Base-by-base conservation (phyloP, 2,888 invertebrate species). In the Diabrotica balteata region DNA sequence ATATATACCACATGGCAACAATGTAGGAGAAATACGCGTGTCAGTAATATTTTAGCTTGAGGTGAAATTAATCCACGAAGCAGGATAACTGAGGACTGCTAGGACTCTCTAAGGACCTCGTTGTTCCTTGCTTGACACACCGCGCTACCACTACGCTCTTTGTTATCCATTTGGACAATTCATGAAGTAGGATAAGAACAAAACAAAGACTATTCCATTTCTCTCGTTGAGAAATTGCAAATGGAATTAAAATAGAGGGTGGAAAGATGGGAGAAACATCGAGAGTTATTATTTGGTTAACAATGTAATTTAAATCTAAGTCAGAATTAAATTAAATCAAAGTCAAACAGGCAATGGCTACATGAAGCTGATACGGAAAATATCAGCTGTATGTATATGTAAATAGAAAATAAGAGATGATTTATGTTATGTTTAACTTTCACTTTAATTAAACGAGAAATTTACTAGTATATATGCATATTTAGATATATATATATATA, bases 61-160 rank as follows among this genome's bases (percentile, higher is more conserved):
- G 69, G 69, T 66, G 52, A 63, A 69, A 66, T 69, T 69, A 69
- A 69, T 69, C 66, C 69, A 66, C 46, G 57, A 69, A 69, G 59
- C 69, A 59, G 62, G 63, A 69, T 69, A 69, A 69, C 69, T 59
- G 63, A 66, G 66, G 59, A 66, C 66, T 69, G 62, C 66, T 46
- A 66, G 69, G 59, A 66, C 63, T 69, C 69, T 63, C 69, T 47
- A 66, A 69, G 69, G 69, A 66, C 66, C 59, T 66, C 49, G 52
- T 68, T 62, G 57, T 63, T 54, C 54, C 57, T 52, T 68, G 59
- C 63, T 69, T 63, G 68, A 63, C 65, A 68, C 55, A 44, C 65
- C 60, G 60, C 45, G 51, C 45, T 32, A 53, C 22, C 52, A 61
- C 52, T 45, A 22, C 42, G 42, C n/a, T 51, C 60, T 46, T 61